Percentiles rank a stretch among this genome's conserved stretches.
Evolutionary conservation across 2,797 vertebrate species (phyloP).

Genomic region (Rallus crepitans): DNA sequence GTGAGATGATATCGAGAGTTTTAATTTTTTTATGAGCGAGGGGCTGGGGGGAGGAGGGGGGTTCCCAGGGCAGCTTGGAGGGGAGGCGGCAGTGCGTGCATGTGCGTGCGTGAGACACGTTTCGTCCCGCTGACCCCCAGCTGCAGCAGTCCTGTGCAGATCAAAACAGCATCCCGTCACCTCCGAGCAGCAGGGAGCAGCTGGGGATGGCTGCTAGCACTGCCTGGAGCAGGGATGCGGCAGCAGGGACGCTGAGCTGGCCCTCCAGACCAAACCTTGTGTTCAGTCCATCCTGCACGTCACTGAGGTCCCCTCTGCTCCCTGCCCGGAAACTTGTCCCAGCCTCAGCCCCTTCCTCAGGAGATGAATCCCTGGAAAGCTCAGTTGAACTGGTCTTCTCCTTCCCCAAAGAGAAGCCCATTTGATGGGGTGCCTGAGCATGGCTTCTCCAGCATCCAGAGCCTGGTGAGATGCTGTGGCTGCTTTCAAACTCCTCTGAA

Average conservation of each 20-base stretch:
- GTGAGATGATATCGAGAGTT: conserved; percentile 57
- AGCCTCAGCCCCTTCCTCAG: background rate
- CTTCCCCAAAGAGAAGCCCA: background rate
- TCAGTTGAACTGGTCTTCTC: background rate
- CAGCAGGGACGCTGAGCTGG: accelerated
- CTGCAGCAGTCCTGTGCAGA: conserved; percentile 32
- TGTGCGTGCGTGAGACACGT: conserved; percentile 22
- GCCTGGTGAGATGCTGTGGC: background rate
- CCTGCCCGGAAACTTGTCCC: accelerated
- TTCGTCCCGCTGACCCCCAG: conserved; percentile 4
- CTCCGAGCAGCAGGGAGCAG: accelerated
- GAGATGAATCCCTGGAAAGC: background rate
- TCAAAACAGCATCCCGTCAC: background rate
- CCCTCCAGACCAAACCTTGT: background rate
- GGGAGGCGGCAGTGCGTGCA: background rate
- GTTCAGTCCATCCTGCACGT: background rate
- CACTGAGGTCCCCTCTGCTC: background rate
- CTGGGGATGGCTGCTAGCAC: background rate
- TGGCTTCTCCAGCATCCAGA: background rate
- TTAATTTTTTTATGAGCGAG: background rate
- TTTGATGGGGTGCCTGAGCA: accelerated
- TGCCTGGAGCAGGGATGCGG: background rate
- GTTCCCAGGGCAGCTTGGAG: background rate
- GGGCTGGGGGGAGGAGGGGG: background rate
- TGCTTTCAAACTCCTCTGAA: background rate